A percentile compares a stretch with the other conserved stretches of the same genome.
Evolutionary conservation across 2,797 vertebrate species (phyloP).

Genomic region (Chromis chromis): DNA sequence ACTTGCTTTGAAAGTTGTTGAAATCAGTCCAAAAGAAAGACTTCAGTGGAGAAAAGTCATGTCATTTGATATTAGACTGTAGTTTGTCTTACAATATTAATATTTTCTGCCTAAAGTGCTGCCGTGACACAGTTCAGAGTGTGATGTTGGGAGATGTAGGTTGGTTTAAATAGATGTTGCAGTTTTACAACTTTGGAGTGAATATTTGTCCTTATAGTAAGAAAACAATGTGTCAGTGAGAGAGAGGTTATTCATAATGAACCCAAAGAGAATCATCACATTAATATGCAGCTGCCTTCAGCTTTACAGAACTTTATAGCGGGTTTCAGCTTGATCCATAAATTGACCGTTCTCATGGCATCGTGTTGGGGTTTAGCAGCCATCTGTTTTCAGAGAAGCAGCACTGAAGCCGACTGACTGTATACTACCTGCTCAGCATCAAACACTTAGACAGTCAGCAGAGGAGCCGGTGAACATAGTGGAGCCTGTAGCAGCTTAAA

Average conservation of each 20-base stretch:
- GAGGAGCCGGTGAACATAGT: neutral
- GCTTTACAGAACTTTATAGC: neutral
- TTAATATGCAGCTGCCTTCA: neutral
- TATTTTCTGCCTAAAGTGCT: too few relatives aligned
- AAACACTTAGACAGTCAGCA: neutral
- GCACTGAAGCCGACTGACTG: neutral
- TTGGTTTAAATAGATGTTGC: too few relatives aligned
- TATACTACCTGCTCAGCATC: neutral
- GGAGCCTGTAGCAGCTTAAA: neutral
- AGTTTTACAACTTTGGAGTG: too few relatives aligned
- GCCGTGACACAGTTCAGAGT: too few relatives aligned
- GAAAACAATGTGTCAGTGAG: neutral
- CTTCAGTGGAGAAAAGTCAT: too few relatives aligned
- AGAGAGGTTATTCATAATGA: neutral
- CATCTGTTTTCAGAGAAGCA: neutral
- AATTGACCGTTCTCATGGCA: neutral
- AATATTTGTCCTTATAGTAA: neutral
- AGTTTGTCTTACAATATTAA: too few relatives aligned
- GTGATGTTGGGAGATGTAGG: too few relatives aligned
- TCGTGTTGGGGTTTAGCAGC: neutral
- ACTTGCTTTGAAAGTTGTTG: too few relatives aligned
- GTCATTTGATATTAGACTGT: too few relatives aligned
- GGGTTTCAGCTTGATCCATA: neutral
- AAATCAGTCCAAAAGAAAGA: too few relatives aligned
- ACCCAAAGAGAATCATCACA: neutral